Percentiles rank a stretch among this genome's conserved stretches.
phyloP scores from a whole-genome alignment of 1,140 invertebrate species.

The Mylabris phalerata region DNA sequence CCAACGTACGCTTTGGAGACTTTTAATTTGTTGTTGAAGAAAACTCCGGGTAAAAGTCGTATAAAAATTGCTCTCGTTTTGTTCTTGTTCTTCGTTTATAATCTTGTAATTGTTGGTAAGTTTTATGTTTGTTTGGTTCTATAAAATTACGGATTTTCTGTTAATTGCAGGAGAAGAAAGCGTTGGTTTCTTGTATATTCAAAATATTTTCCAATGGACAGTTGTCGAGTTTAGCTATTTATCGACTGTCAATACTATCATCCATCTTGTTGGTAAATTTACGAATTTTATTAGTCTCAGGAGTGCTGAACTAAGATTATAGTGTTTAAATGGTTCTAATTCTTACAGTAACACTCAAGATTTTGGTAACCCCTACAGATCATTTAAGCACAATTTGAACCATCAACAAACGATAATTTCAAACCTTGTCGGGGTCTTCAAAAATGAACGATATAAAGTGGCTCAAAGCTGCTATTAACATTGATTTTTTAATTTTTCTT shows the following conservation, averaged over 20 bases:
- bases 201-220: conserved; percentile 28
- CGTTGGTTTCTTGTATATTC: conserved; percentile 28
- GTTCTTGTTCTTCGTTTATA: conserved; percentile 29
- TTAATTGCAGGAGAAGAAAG: conserved; percentile 25
- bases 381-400: no score
- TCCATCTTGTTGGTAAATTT: conserved; percentile 37
- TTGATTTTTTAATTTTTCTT: no score
- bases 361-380: no score
- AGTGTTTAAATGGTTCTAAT: no score
- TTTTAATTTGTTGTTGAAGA: conserved; percentile 33
- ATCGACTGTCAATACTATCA: conserved; percentile 25
- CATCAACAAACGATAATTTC: no score
- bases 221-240: conserved; percentile 31
- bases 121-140: background rate
- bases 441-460: no score
- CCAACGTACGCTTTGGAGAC: conserved; percentile 35
- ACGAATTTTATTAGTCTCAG: no score
- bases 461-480: no score
- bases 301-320: no score
- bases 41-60: conserved; percentile 26
- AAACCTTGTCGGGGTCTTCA: no score
- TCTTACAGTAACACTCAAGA: no score
- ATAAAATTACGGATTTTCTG: background rate
- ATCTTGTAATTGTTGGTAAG: conserved; percentile 26
- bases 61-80: conserved; percentile 28